Evolutionary conservation across 2,113 vertebrate genomes (phyloP).

Genomic region (Ammodytes dubius): DNA sequence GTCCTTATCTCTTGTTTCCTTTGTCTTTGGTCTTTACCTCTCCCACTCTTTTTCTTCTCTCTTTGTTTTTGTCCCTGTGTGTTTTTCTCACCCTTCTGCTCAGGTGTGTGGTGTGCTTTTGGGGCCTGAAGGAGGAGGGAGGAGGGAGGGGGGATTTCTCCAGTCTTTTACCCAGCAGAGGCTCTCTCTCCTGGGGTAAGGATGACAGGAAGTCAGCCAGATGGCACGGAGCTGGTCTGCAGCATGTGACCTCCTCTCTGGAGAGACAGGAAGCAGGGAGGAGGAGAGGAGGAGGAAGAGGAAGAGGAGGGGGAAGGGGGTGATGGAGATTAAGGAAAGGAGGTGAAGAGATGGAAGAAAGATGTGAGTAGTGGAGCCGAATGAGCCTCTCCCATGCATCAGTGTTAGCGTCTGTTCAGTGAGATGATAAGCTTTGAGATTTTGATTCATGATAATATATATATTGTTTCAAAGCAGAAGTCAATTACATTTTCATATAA

Average conservation of each 20-base stretch:
- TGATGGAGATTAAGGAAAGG: constrained; percentile 49
- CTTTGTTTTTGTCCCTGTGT: constrained; percentile 40
- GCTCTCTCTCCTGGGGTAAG: constrained; percentile 75
- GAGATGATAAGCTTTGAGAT: constrained; percentile 19
- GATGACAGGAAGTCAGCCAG: constrained; percentile 85
- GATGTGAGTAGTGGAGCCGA: constrained; percentile 37
- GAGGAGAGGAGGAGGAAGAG: constrained; percentile 36
- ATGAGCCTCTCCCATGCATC: constrained; percentile 29
- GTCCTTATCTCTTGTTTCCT: neutral
- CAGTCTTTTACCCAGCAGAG: constrained; percentile 69
- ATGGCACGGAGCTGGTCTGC: constrained; percentile 82
- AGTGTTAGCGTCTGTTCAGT: constrained; percentile 24
- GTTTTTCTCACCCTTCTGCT: constrained; percentile 64
- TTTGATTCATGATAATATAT: constrained; percentile 34
- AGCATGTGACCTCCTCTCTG: constrained; percentile 77
- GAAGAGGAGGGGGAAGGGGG: constrained; percentile 8
- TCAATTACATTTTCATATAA: constrained; percentile 26
- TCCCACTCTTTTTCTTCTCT: constrained; percentile 2
- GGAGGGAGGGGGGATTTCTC: constrained; percentile 34
- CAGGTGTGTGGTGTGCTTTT: constrained; percentile 54
- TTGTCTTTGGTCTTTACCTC: constrained; percentile 3
- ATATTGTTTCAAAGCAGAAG: constrained; percentile 10
- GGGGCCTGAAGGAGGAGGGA: constrained; percentile 17
- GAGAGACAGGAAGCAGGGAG: constrained; percentile 67
- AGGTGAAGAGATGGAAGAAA: constrained; percentile 56